phyloP scores from a whole-genome alignment of 2,113 vertebrate genomes.

The Hyaena hyaena region DNA sequence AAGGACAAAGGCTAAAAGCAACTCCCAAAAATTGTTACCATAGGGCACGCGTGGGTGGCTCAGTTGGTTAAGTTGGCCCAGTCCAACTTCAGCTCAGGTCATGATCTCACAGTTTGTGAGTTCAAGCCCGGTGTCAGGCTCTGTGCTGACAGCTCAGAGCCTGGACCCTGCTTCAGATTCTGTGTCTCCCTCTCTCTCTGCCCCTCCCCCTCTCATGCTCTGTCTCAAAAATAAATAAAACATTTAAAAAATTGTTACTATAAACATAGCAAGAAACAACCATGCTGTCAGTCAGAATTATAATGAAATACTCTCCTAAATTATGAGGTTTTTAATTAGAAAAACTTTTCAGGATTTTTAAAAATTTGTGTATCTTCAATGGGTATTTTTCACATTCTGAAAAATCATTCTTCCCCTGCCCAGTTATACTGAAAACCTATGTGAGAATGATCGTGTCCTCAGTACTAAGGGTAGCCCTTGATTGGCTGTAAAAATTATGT shows the following conservation, averaged over 20 bases:
- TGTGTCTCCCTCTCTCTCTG: too few relatives aligned
- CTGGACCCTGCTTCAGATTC: too few relatives aligned
- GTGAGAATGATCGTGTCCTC: fast-evolving
- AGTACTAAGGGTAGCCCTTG: background rate
- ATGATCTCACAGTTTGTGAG: too few relatives aligned
- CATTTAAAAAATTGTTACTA: background rate
- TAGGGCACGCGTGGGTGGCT: too few relatives aligned
- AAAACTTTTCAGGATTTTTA: background rate
- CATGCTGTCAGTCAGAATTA: background rate
- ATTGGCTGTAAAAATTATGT: background rate
- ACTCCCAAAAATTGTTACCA: background rate
- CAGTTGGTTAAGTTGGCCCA: too few relatives aligned
- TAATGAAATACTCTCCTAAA: background rate
- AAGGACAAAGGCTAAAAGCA: slow-evolving; percentile 9
- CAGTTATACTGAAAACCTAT: background rate
- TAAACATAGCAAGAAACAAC: background rate
- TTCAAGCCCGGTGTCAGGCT: too few relatives aligned
- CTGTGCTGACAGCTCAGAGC: too few relatives aligned
- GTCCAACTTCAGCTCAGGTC: too few relatives aligned
- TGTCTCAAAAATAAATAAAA: too few relatives aligned
- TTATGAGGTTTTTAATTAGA: background rate
- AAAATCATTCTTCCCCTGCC: background rate
- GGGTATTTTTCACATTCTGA: background rate
- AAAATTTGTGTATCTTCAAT: background rate
- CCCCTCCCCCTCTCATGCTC: too few relatives aligned